A percentile compares a stretch with the other conserved stretches of the same genome.
Conservation (phyloP, 1,140 invertebrate species). For the Neodiprion virginianus region DNA sequence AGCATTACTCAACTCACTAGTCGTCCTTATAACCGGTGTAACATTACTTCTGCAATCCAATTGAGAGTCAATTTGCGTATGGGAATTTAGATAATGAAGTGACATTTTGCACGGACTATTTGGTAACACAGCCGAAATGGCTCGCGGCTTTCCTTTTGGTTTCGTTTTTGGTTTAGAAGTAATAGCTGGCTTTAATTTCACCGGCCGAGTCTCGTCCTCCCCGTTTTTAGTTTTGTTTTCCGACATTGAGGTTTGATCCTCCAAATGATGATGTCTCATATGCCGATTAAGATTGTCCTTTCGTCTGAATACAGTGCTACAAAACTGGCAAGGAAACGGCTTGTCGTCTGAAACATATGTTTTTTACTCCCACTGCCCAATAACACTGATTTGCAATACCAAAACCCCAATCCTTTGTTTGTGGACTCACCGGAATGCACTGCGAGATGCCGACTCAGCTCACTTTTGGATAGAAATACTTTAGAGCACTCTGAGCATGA, state of each 20-base stretch:
- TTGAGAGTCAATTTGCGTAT: conserved; percentile 46
- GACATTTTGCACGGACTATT: conserved; percentile 33
- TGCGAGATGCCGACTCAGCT: conserved; percentile 51
- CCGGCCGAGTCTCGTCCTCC: conserved; percentile 21
- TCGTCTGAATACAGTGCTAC: conserved; percentile 55
- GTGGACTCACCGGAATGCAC: conserved; percentile 49
- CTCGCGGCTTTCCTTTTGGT: conserved; percentile 29
- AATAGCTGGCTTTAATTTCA: conserved; percentile 29
- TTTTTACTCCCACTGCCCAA: neutral
- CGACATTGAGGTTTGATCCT: conserved; percentile 31
- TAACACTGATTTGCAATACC: neutral
- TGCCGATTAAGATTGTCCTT: conserved; percentile 62
- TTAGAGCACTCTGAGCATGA: conserved; percentile 50
- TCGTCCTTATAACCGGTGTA: conserved; percentile 50
- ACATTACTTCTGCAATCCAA: conserved; percentile 51
- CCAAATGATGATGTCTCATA: conserved; percentile 58
- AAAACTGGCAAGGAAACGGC: conserved; percentile 58
- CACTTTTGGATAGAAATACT: conserved; percentile 54
- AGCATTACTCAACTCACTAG: conserved; percentile 53
- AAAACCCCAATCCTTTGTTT: neutral
- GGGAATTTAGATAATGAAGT: conserved; percentile 32
- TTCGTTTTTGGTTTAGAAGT: conserved; percentile 27
- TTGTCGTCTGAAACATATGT: conserved; percentile 50
- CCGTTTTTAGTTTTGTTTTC: conserved; percentile 21
- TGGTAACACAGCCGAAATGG: neutral